Conservation (phyloP, 2,113 vertebrate genomes). For the Urocitellus parryii region DNA sequence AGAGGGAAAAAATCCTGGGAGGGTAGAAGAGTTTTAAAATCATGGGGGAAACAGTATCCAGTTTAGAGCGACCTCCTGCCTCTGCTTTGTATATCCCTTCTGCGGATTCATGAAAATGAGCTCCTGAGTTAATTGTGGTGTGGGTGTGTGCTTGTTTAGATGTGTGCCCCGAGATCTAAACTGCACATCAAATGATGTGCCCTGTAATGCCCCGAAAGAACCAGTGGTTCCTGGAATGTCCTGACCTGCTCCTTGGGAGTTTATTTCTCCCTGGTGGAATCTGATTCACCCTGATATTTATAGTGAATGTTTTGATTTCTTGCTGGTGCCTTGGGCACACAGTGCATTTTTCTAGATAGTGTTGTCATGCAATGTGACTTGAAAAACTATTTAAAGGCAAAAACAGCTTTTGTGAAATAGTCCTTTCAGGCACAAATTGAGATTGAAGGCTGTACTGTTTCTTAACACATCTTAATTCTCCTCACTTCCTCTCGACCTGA, state of each 20-base stretch:
- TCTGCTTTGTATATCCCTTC: constrained; percentile 53
- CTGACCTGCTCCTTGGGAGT: constrained; percentile 16
- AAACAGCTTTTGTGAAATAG: not conserved
- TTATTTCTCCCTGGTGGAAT: constrained; percentile 53
- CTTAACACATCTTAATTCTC: not conserved
- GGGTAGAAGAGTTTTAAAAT: constrained; percentile 32
- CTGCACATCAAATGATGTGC: constrained; percentile 34
- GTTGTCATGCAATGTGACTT: constrained; percentile 60
- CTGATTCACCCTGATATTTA: constrained; percentile 58
- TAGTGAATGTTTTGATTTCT: constrained; percentile 36
- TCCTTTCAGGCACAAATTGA: constrained; percentile 40
- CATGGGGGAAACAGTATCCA: constrained; percentile 42
- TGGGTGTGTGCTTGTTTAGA: not conserved
- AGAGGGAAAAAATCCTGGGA: not conserved
- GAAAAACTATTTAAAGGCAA: constrained; percentile 55
- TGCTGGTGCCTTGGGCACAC: constrained; percentile 48
- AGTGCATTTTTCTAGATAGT: constrained; percentile 54
- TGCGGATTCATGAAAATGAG: constrained; percentile 61
- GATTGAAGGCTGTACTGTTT: not conserved
- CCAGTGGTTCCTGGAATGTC: constrained; percentile 50
- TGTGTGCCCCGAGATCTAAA: constrained; percentile 32
- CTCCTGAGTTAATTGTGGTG: constrained; percentile 44
- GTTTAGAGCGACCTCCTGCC: constrained; percentile 45
- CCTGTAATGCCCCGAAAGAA: constrained; percentile 33
- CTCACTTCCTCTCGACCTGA: not conserved